Base-by-base conservation (phyloP, 2,113 vertebrate genomes). In the Sinocyclocheilus grahami region DNA sequence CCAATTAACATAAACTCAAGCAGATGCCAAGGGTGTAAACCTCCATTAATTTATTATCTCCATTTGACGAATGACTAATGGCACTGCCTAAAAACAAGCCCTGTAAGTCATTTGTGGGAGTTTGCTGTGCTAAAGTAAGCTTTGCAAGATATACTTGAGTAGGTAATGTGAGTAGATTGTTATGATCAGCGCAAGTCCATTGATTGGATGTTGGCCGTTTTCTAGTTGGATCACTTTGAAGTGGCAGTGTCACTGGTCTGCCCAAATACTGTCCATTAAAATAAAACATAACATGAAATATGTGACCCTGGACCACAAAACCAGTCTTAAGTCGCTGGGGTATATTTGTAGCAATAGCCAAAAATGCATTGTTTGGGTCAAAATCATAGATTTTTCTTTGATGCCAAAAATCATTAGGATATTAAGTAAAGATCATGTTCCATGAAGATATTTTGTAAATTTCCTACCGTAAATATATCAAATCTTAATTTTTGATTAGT, bases 1-100 rank as follows among this genome's bases (percentile, higher is more conserved):
- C 72, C 37, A 33, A 30, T 55, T 48, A 67, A 83, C 67, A 86
- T 24, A 83, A 62, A 88, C 5, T 62, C 24, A 30, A 86, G 58
- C 18, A 65, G 5, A 53, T 11, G 18, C 22, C 18, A 14, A 76
- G 53, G 71, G 76, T 82, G 27, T 27, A 60, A 55, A 65, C 62
- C 1, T 51, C 18, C 37, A 14, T n/a, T 22, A 16, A n/a, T 53
- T 8, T 27, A 22, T 11, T 46, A 24, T 81, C 58, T 18, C 53
- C 77, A 3, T 72, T 74, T 62, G 16, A 75, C 14, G 27, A 51
- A 24, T 22, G 72, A 88, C 53, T 80, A 55, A 39, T 76, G 13
- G 18, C 1, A 69, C 10, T 24, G 74, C 30, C 55, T 30, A 33
- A 14, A 39, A 65, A 75, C 37, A 60, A n/a, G 46, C 8, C 67